Evolutionary conservation across 1,140 invertebrate genomes (phyloP), one percentile per base, ranked within the genome.

Genomic region (Cheumatopsyche charites): DNA sequence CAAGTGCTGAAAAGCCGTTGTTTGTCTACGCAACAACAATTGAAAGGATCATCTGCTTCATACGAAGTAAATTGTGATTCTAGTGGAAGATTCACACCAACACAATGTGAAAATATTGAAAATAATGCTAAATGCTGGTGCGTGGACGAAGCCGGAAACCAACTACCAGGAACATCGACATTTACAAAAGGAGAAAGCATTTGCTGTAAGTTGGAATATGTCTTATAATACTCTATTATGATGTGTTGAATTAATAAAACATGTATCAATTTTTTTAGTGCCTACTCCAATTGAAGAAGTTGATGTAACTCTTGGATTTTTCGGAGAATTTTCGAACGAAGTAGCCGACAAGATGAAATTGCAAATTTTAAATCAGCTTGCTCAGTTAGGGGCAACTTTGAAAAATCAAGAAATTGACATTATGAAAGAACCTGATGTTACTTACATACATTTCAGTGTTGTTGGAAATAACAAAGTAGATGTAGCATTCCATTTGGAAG

Each of bases 71-170:
- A 83, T 66, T 92, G 90, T 76, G 90, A 92, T 76, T 82, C 82
- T 42, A 79, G 86, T 42, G 92, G 92, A 1, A 86, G 87, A 75
- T 94, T 94, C 78, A 83, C 88, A 1, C 88, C 92, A 0, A 89
- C 86, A 0, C 92, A 94, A 77, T 94, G 92, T 77, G 88, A 88
- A 29, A 86, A 87, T 0, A 49, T 23, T 29, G 36, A 36, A 3
- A 42, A 36, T 5, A 55, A 73, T 49, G 87, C 87, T 0, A 87
- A 86, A 23, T 95, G 93, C 79, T 94, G 92, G 92, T 95, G 93
- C 80, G 92, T 94, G 1, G 92, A 95, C 80, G 91, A 92, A 71
- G 91, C 92, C 0, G 93, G 93, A 9, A 93, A 93, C 81, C 90
- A 92, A 74, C 79, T 92, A 0, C 83, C 87, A 72, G 82, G 88